A percentile compares a stretch with the other conserved stretches of the same genome.
phyloP scores from a whole-genome alignment of 2,797 vertebrate species.

The Gephyroberyx darwinii region DNA sequence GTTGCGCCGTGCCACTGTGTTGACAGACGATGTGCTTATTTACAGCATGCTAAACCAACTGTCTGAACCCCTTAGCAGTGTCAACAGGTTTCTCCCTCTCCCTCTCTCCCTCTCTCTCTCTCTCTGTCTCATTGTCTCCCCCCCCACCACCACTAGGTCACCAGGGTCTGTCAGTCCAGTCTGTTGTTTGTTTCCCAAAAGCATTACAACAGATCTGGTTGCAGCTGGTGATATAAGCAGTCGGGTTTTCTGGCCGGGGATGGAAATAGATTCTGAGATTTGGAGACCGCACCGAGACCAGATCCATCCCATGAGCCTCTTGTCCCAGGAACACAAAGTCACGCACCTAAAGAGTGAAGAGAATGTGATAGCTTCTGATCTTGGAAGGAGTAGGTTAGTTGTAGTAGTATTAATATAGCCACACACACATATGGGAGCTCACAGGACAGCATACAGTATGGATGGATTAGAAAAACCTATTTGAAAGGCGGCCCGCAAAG shows the following conservation, averaged over 20 bases:
- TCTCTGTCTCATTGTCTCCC: conserved; percentile 37
- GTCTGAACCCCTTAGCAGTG: conserved; percentile 52
- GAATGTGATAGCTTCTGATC: conserved; percentile 27
- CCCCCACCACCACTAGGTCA: conserved; percentile 38
- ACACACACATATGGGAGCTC: background rate
- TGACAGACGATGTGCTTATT: conserved; percentile 75
- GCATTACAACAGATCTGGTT: conserved; percentile 70
- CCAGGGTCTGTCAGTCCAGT: conserved; percentile 45
- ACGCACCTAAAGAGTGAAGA: conserved; percentile 35
- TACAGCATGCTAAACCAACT: conserved; percentile 65
- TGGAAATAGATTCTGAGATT: conserved; percentile 62
- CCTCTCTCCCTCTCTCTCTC: conserved; percentile 20
- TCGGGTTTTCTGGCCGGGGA: conserved; percentile 51
- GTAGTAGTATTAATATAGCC: too few relatives aligned
- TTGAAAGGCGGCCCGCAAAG: background rate
- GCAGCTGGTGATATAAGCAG: conserved; percentile 69
- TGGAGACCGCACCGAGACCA: conserved; percentile 55
- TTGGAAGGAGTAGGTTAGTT: conserved; percentile 8
- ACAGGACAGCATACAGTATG: background rate
- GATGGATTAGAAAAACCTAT: background rate
- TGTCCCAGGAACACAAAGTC: conserved; percentile 39
- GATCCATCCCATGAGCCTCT: conserved; percentile 32
- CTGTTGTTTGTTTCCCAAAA: conserved; percentile 70
- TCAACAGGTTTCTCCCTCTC: conserved; percentile 9
- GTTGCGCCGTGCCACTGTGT: conserved; percentile 50